Conservation (phyloP, 2,888 invertebrate genomes). For the Melinaea menophilus region DNA sequence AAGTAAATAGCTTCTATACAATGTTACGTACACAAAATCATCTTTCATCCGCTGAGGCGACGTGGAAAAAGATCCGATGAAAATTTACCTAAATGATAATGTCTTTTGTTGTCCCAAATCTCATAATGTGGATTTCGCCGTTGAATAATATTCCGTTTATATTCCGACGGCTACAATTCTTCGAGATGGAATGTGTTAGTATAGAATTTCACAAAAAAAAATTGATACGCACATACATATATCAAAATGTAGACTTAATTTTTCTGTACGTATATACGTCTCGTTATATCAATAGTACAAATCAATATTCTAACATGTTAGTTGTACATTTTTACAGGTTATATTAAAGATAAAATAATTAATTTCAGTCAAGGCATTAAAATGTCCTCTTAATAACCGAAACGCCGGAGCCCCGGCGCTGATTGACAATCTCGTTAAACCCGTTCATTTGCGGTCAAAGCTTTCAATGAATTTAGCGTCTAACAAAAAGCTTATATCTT, state of each 20-base stretch:
- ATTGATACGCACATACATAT: too few relatives aligned
- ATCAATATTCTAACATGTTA: too few relatives aligned
- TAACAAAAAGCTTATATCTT: too few relatives aligned
- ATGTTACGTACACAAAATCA: slow-evolving; percentile 1
- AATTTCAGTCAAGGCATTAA: neutral
- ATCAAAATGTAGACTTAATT: too few relatives aligned
- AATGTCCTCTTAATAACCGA: neutral
- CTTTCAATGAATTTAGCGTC: too few relatives aligned
- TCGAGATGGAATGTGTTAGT: neutral
- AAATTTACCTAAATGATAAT: slow-evolving; percentile 8
- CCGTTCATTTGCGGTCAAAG: neutral
- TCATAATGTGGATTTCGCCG: slow-evolving; percentile 7
- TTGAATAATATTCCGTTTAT: neutral
- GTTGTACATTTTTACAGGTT: too few relatives aligned
- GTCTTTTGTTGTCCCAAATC: slow-evolving; percentile 6
- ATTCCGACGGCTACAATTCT: neutral
- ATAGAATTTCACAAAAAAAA: too few relatives aligned
- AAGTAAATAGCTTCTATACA: slow-evolving; percentile 6
- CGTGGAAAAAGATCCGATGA: slow-evolving; percentile 10
- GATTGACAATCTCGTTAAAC: slow-evolving; percentile 7
- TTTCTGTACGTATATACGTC: too few relatives aligned
- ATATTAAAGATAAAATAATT: too few relatives aligned
- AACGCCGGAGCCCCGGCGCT: neutral
- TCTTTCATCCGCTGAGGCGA: slow-evolving; percentile 10
- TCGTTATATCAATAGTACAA: too few relatives aligned